phyloP scores from a whole-genome alignment of 2,888 invertebrate genomes.

The Heliconius ismenius region DNA sequence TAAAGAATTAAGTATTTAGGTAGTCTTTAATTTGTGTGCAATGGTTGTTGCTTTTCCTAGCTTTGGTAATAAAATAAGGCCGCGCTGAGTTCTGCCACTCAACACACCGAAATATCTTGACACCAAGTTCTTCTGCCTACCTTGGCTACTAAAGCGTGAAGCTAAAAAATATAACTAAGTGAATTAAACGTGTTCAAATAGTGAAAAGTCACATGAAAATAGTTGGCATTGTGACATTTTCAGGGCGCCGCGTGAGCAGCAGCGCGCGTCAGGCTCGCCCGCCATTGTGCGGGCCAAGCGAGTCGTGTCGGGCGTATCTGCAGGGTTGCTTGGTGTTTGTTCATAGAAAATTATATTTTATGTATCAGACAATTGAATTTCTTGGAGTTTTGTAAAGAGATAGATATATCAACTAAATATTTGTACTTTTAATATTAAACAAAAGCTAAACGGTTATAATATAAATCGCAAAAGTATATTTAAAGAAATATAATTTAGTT shows the following conservation, averaged over 20 bases:
- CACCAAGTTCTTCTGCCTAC: background rate
- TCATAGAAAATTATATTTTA: conserved; percentile 5
- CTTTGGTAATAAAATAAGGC: no score
- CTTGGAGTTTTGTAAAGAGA: background rate
- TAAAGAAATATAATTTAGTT: background rate
- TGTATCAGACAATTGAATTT: background rate
- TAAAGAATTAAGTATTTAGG: no score
- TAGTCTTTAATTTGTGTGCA: no score
- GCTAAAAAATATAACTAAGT: background rate
- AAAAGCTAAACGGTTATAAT: background rate
- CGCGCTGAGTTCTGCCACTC: no score
- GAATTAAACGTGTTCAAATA: conserved; percentile 5
- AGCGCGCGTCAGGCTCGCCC: conserved; percentile 73
- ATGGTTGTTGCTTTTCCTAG: no score
- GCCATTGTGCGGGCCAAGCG: conserved; percentile 76
- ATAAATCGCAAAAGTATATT: background rate
- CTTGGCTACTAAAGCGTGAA: background rate
- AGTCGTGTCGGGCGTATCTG: conserved; percentile 58
- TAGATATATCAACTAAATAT: conserved; percentile 3
- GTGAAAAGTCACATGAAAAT: conserved; percentile 39
- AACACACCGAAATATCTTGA: background rate
- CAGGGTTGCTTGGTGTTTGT: conserved; percentile 36
- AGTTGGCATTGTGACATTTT: conserved; percentile 47
- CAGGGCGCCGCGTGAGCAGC: conserved; percentile 54
- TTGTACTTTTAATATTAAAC: background rate